A percentile compares a stretch with the other conserved stretches of the same genome.
These are phyloP conservation scores for Taenaris catops DNA, from an alignment of 2,888 invertebrate species.

Conservation along the genomic window DNA sequence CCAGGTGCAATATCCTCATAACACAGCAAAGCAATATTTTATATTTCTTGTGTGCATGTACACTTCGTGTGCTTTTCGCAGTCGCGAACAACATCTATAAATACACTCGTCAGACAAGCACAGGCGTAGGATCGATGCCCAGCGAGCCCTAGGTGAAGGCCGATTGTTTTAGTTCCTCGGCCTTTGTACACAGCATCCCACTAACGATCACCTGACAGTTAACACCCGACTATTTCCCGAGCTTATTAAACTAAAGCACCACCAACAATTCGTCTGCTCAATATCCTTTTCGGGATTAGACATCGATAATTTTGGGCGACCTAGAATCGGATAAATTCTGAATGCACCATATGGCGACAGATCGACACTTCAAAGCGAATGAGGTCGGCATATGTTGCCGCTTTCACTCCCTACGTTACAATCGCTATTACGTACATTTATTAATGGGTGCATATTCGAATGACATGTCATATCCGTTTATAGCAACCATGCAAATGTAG, in stretches of 20 bases:
- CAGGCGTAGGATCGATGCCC: slow-evolving; percentile 62
- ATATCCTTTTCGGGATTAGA: slow-evolving; percentile 5
- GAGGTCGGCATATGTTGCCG: slow-evolving; percentile 73
- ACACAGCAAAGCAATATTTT: slow-evolving; percentile 8
- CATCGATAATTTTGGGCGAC: slow-evolving; percentile 26
- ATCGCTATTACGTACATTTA: slow-evolving; percentile 49
- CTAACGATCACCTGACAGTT: too few relatives aligned
- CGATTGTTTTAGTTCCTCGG: slow-evolving; percentile 59
- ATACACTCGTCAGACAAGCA: slow-evolving; percentile 62
- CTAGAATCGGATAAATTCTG: slow-evolving; percentile 56
- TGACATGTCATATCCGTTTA: slow-evolving; percentile 15
- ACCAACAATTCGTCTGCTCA: too few relatives aligned
- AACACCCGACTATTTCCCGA: slow-evolving; percentile 3
- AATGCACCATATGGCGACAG: slow-evolving; percentile 66
- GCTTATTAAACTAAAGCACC: too few relatives aligned
- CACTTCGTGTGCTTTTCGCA: slow-evolving; percentile 35
- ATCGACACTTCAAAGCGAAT: slow-evolving; percentile 68
- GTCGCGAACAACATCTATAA: slow-evolving; percentile 55
- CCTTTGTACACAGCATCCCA: slow-evolving; percentile 41
- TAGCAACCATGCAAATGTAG: slow-evolving; percentile 5
- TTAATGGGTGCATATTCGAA: slow-evolving; percentile 25
- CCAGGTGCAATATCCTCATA: slow-evolving; percentile 10
- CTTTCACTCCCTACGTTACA: slow-evolving; percentile 73
- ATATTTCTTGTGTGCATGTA: slow-evolving; percentile 11
- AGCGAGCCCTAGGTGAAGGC: slow-evolving; percentile 69